phyloP scores from a whole-genome alignment of 1,140 invertebrate genomes.

The Drosophila parvula region DNA sequence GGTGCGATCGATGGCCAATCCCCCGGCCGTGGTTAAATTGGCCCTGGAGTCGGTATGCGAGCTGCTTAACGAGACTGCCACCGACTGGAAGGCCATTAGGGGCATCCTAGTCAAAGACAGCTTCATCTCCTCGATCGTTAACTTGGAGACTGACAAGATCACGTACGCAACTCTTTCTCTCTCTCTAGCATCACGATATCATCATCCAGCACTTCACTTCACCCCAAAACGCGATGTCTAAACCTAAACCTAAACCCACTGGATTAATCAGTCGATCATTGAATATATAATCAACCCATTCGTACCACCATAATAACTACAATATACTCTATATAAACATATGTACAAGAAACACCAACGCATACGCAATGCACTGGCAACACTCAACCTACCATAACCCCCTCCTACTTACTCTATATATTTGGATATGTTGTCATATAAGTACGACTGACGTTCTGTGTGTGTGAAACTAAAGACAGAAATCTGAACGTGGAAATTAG shows the following conservation, averaged over 20 bases:
- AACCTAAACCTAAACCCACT: conserved; percentile 1
- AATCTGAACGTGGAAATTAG: not conserved
- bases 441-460: conserved; percentile 11
- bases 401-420: conserved; percentile 17
- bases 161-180: conserved; percentile 89
- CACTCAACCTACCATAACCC: conserved; percentile 49
- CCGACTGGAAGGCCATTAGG: conserved; percentile 97
- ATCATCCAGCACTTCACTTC: conserved; percentile 75
- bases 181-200: conserved; percentile 65
- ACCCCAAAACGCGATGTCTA: conserved; percentile 11
- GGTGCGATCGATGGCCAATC: conserved; percentile 97
- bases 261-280: conserved; percentile 21
- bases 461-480: conserved; percentile 36
- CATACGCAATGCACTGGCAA: conserved; percentile 78
- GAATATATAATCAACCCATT: conserved; percentile 40
- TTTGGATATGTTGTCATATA: conserved; percentile 25
- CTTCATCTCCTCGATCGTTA: conserved; percentile 99
- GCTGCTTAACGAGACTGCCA: conserved; percentile 92
- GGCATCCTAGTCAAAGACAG: conserved; percentile 98
- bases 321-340: conserved; percentile 39
- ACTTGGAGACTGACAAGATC: conserved; percentile 97
- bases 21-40: conserved; percentile 95
- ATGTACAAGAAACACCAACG: conserved; percentile 49
- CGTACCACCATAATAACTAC: conserved; percentile 50
- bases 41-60: conserved; percentile 98